These are phyloP conservation scores for Megaceryle torquata DNA, from an alignment of 2,113 vertebrate genomes.

Conservation along the genomic window DNA sequence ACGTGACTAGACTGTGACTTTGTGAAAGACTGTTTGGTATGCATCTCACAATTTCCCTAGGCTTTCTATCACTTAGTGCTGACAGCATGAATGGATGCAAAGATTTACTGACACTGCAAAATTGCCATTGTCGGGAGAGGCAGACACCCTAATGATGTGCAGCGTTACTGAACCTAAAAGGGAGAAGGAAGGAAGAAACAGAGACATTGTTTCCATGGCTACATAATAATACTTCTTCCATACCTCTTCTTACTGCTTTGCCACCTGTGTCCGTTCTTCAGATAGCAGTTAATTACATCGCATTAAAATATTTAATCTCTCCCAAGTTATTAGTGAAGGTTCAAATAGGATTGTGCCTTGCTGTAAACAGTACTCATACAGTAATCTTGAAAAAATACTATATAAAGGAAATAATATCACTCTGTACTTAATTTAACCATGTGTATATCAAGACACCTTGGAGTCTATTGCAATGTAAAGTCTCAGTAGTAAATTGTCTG, in stretches of 20 bases:
- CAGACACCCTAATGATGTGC: constrained; percentile 37
- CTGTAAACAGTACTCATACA: neutral
- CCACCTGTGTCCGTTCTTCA: constrained; percentile 40
- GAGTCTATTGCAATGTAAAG: neutral
- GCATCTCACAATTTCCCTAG: neutral
- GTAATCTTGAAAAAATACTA: neutral
- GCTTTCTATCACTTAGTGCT: constrained; percentile 32
- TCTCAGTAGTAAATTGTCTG: neutral
- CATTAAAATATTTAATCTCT: constrained; percentile 59
- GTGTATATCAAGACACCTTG: neutral
- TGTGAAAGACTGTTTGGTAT: neutral
- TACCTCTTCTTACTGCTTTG: neutral
- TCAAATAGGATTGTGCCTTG: neutral
- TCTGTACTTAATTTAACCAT: neutral
- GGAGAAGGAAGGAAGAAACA: neutral
- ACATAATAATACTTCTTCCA: constrained; percentile 27
- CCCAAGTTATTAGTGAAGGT: constrained; percentile 10
- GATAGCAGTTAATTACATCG: constrained; percentile 13
- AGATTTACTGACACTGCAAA: constrained; percentile 52
- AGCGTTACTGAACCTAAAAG: neutral
- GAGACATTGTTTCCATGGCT: constrained; percentile 52
- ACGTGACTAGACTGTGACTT: neutral
- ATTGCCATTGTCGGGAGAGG: constrained; percentile 33
- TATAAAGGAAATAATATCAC: neutral
- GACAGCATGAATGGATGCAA: constrained; percentile 50